Conservation (phyloP, 2,888 invertebrate species). For the Acanthosepion pharaonis region DNA sequence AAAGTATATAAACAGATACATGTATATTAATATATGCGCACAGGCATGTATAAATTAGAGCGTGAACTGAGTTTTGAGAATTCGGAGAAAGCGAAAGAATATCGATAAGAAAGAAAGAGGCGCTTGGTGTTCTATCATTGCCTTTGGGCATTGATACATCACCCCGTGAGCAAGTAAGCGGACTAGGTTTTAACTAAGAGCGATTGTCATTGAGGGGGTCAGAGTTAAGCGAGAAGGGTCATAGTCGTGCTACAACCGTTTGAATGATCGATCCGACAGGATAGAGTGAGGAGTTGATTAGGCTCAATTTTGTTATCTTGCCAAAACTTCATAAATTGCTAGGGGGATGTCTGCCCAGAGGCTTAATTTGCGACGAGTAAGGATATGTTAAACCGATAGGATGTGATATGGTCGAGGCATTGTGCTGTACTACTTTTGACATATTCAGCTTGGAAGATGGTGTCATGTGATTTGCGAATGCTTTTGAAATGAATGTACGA, state of each 20-base stretch:
- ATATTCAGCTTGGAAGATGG: background rate
- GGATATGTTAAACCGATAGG: background rate
- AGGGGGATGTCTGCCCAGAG: background rate
- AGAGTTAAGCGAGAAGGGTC: background rate
- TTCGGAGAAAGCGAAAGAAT: background rate
- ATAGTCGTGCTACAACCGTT: background rate
- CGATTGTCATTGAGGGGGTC: background rate
- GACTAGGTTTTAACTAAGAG: conserved; percentile 17
- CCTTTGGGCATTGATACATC: background rate
- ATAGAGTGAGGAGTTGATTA: background rate
- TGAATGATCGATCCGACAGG: background rate
- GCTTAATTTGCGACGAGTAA: background rate
- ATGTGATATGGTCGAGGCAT: background rate
- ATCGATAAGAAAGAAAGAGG: background rate
- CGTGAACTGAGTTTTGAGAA: background rate
- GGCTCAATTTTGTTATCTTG: background rate
- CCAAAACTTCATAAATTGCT: background rate
- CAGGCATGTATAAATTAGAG: background rate
- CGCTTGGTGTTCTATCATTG: background rate
- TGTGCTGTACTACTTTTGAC: background rate
- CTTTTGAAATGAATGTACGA: background rate
- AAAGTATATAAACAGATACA: too few species aligned
- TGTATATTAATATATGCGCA: background rate
- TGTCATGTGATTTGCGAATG: background rate
- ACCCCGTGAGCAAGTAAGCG: background rate